Evolutionary conservation across 2,888 invertebrate species (phyloP).

Genomic region (Drosophila testacea): DNA sequence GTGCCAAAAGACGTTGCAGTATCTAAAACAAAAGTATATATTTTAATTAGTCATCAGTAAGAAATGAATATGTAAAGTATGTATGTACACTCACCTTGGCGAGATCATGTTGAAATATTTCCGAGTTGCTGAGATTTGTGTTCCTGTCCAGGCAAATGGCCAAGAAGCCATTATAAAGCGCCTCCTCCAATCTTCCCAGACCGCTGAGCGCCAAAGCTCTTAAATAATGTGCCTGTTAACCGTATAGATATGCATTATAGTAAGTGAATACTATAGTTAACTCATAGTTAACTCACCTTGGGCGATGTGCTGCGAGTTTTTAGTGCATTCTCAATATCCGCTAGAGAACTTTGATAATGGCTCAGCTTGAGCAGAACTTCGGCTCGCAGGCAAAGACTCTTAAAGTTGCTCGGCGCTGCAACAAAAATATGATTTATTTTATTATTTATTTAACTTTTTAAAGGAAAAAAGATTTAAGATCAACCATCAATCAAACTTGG

Average conservation of each 20-base stretch:
- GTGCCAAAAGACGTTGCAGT: slow-evolving; percentile 83
- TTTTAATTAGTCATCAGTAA: neutral
- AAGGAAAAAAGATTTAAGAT: no score
- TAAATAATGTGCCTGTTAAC: slow-evolving; percentile 86
- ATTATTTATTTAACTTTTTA: no score
- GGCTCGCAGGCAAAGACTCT: slow-evolving; percentile 88
- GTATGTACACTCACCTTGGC: slow-evolving; percentile 78
- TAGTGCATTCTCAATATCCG: slow-evolving; percentile 88
- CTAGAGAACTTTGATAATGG: slow-evolving; percentile 88
- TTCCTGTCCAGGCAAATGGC: slow-evolving; percentile 86
- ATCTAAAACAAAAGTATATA: slow-evolving; percentile 61
- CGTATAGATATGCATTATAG: neutral
- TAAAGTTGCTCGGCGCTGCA: slow-evolving; percentile 88
- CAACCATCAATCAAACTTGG: neutral
- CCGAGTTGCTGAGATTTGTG: slow-evolving; percentile 82
- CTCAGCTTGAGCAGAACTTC: slow-evolving; percentile 88
- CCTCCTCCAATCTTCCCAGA: slow-evolving; percentile 86
- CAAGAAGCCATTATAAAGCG: slow-evolving; percentile 86
- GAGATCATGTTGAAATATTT: slow-evolving; percentile 85
- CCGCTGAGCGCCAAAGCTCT: slow-evolving; percentile 86
- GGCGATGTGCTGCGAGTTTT: slow-evolving; percentile 88
- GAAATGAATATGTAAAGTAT: neutral
- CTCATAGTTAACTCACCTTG: slow-evolving; percentile 86
- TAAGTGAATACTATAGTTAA: neutral
- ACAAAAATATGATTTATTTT: slow-evolving; percentile 54